Percentiles rank a stretch among this genome's conserved stretches.
phyloP scores from a whole-genome alignment of 1,140 invertebrate genomes.

The Dufourea novaeangliae region DNA sequence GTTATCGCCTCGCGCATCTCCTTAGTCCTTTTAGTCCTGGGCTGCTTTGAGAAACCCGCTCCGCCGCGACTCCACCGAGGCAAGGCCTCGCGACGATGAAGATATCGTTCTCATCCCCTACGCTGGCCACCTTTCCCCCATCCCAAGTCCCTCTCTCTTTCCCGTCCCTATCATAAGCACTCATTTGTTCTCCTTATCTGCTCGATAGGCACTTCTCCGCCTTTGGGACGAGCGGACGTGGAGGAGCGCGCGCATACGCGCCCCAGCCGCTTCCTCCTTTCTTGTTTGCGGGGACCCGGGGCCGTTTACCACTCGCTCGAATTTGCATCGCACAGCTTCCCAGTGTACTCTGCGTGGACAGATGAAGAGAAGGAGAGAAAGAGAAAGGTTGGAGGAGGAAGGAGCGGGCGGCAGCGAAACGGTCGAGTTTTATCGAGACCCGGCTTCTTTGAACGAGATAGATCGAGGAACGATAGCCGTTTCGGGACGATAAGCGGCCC shows the following conservation, averaged over 20 bases:
- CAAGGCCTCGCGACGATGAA: conserved; percentile 53
- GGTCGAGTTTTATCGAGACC: conserved; percentile 14
- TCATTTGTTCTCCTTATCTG: conserved; percentile 65
- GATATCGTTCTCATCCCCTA: conserved; percentile 40
- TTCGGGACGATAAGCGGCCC: conserved; percentile 15
- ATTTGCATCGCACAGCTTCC: conserved; percentile 41
- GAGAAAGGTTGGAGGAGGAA: background rate
- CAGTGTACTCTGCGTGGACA: too few relatives aligned
- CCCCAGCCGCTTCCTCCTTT: conserved; percentile 18
- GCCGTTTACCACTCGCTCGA: background rate
- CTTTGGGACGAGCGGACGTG: conserved; percentile 34
- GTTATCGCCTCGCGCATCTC: conserved; percentile 59
- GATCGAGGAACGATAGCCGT: conserved; percentile 31
- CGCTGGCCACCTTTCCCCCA: background rate
- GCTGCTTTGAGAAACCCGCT: conserved; percentile 56
- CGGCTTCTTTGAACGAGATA: conserved; percentile 10
- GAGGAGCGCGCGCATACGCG: background rate
- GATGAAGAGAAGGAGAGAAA: too few relatives aligned
- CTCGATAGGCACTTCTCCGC: conserved; percentile 61
- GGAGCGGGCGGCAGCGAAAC: conserved; percentile 25
- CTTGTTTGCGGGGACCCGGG: conserved; percentile 8
- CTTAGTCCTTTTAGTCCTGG: conserved; percentile 64
- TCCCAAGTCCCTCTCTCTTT: background rate
- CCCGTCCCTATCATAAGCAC: conserved; percentile 54
- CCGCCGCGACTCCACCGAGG: conserved; percentile 33